Conservation (phyloP, 2,113 vertebrate species). For the Mesocricetus auratus region DNA sequence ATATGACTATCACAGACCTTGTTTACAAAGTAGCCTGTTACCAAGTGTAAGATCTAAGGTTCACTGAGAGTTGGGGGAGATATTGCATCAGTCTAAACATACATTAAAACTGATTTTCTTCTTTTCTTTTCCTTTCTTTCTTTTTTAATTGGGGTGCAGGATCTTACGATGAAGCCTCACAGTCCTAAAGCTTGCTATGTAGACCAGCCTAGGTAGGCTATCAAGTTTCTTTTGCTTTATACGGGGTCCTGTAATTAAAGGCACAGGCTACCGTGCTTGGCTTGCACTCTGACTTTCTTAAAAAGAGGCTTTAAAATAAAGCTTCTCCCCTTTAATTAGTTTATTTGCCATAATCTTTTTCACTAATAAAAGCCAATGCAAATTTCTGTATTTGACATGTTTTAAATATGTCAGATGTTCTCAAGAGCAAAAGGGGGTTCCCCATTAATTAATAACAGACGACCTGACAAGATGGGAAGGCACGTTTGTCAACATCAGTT, state of each 20-base stretch:
- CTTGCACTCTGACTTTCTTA: background rate
- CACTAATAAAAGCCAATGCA: background rate
- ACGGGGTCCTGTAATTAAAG: background rate
- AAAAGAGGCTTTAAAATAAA: background rate
- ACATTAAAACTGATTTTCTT: background rate
- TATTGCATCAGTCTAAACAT: background rate
- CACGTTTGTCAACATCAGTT: background rate
- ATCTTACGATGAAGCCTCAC: background rate
- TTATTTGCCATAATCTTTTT: conserved; percentile 14
- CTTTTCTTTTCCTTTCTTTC: background rate
- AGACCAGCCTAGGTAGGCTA: background rate
- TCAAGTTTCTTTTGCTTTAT: too few species aligned
- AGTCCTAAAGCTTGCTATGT: background rate
- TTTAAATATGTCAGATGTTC: background rate
- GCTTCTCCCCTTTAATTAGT: conserved; percentile 5
- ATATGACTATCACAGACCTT: background rate
- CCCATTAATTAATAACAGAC: conserved; percentile 4
- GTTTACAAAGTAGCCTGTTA: background rate
- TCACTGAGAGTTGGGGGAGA: background rate
- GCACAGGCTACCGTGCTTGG: background rate
- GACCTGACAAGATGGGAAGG: background rate
- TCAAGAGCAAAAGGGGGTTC: background rate
- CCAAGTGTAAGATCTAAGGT: background rate
- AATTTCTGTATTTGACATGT: background rate
- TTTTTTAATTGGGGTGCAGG: background rate